A percentile compares a stretch with the other conserved stretches of the same genome.
Evolutionary conservation across 2,797 vertebrate species (phyloP).

Genomic region (Oreonectes daqikongensis): DNA sequence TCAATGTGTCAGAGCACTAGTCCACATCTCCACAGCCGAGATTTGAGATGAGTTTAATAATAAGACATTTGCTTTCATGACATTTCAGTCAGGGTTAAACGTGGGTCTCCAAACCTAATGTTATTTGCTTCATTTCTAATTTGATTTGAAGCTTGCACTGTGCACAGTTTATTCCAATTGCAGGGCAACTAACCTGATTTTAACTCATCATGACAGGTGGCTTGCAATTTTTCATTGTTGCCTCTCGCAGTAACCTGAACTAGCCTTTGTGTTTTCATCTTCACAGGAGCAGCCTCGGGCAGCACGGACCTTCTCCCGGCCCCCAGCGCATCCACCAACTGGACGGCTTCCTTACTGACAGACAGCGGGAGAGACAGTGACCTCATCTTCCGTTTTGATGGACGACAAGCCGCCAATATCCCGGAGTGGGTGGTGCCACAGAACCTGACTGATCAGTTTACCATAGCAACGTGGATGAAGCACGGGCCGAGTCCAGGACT

Average conservation of each 20-base stretch:
- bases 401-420: slow-evolving; percentile 90
- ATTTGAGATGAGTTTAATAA: slow-evolving; percentile 19
- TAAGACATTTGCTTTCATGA: slow-evolving; percentile 32
- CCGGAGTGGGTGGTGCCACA: slow-evolving; percentile 90
- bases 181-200: slow-evolving; percentile 37
- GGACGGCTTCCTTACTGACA: slow-evolving; percentile 88
- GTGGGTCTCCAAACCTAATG: slow-evolving; percentile 35
- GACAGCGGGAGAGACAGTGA: slow-evolving; percentile 85
- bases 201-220: slow-evolving; percentile 36
- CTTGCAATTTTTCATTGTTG: slow-evolving; percentile 20
- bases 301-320: slow-evolving; percentile 92
- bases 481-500: slow-evolving; percentile 91
- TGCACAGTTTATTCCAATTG: slow-evolving; percentile 28
- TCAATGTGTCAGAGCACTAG: neutral
- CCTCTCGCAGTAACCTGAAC: slow-evolving; percentile 28
- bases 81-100: slow-evolving; percentile 40
- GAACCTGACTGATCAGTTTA: slow-evolving; percentile 96
- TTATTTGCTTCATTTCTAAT: slow-evolving; percentile 43
- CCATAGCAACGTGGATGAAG: slow-evolving; percentile 95
- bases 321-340: slow-evolving; percentile 84
- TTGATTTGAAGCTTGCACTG: slow-evolving; percentile 32
- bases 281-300: slow-evolving; percentile 89
- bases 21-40: neutral
- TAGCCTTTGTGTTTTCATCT: slow-evolving; percentile 30
- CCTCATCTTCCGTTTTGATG: slow-evolving; percentile 93